These are phyloP conservation scores for Anguilla obscura DNA, from an alignment of 2,797 vertebrate species.

Conservation along the genomic window DNA sequence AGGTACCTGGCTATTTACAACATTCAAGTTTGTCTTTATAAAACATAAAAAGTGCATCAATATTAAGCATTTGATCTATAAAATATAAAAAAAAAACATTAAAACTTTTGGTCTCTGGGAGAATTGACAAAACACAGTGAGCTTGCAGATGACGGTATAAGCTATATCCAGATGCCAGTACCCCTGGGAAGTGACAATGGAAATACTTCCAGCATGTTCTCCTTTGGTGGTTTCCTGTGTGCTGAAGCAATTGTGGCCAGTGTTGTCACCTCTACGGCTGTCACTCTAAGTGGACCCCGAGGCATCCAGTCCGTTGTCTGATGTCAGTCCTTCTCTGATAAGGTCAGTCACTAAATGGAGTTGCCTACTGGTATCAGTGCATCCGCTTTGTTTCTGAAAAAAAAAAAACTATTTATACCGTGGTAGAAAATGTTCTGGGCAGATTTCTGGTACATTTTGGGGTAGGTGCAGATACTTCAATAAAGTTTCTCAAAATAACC, in stretches of 20 bases:
- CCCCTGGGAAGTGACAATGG: neutral
- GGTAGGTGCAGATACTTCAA: slow-evolving; percentile 45
- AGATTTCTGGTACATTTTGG: neutral
- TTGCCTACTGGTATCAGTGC: neutral
- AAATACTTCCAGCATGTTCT: neutral
- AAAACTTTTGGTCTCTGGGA: slow-evolving; percentile 21
- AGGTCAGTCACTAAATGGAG: neutral
- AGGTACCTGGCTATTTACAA: slow-evolving; percentile 73
- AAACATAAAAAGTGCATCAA: slow-evolving; percentile 77
- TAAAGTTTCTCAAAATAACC: slow-evolving; percentile 67
- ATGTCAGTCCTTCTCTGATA: slow-evolving; percentile 37
- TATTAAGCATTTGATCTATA: slow-evolving; percentile 41
- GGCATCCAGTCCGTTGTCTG: slow-evolving; percentile 52
- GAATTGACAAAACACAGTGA: slow-evolving; percentile 23
- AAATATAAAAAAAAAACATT: slow-evolving; percentile 38
- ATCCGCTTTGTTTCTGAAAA: neutral
- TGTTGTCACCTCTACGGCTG: neutral
- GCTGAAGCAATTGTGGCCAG: slow-evolving; percentile 14
- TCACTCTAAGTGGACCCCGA: slow-evolving; percentile 43
- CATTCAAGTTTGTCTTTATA: slow-evolving; percentile 77
- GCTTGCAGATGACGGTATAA: slow-evolving; percentile 11
- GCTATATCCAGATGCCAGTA: slow-evolving; percentile 24
- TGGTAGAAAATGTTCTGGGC: neutral
- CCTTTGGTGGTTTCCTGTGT: slow-evolving; percentile 2
- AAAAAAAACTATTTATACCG: neutral